A percentile compares a stretch with the other conserved stretches of the same genome.
Evolutionary conservation across 2,888 invertebrate species (phyloP).

Genomic region (Petrolisthes cinctipes): DNA sequence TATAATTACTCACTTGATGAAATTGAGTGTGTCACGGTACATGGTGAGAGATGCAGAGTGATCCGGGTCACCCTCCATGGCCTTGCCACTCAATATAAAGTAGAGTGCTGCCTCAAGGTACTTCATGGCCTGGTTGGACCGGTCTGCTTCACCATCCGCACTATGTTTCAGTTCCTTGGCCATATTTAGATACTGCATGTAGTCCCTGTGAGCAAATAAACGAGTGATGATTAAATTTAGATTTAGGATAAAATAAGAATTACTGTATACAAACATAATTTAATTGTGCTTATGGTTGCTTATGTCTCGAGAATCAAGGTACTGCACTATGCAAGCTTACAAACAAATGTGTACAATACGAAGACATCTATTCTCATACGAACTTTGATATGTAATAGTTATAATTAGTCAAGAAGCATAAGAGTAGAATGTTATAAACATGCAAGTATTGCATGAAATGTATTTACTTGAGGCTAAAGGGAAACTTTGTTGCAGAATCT

Average conservation of each 20-base stretch:
- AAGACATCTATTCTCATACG: too few species aligned
- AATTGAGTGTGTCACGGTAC: constrained; percentile 88
- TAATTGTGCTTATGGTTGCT: background rate
- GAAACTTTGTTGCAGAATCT: too few species aligned
- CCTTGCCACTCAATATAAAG: constrained; percentile 90
- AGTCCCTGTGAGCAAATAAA: constrained; percentile 68
- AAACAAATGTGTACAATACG: too few species aligned
- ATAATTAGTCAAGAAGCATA: too few species aligned
- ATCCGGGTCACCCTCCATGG: constrained; percentile 81
- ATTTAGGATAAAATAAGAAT: background rate
- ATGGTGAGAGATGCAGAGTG: constrained; percentile 87
- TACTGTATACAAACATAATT: background rate
- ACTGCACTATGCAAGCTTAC: too few species aligned
- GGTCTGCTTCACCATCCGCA: constrained; percentile 86
- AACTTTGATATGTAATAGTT: too few species aligned
- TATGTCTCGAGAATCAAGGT: too few species aligned
- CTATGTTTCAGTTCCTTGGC: constrained; percentile 88
- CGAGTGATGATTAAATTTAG: background rate
- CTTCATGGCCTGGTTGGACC: constrained; percentile 86
- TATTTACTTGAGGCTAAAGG: too few species aligned
- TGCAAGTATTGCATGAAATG: too few species aligned
- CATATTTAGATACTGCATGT: constrained; percentile 82
- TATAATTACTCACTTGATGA: constrained; percentile 79
- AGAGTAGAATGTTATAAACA: too few species aligned
- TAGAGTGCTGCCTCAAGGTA: constrained; percentile 93